Evolutionary conservation across 2,113 vertebrate genomes (phyloP).

Genomic region (Ariopsis seemanni): DNA sequence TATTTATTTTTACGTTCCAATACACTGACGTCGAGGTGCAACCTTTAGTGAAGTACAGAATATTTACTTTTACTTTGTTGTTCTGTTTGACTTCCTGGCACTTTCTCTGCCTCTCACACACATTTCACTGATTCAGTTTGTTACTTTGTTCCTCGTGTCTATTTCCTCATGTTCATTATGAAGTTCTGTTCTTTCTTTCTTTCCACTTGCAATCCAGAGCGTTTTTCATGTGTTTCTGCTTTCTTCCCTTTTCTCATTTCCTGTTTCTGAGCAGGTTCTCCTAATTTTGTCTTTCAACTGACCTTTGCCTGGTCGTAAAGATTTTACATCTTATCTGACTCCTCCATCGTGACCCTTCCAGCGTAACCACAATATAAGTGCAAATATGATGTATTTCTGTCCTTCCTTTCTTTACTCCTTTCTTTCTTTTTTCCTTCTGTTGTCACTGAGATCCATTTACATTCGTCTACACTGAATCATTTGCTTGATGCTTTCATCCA

Average conservation of each 20-base stretch:
- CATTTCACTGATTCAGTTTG: neutral
- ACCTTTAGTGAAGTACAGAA: neutral
- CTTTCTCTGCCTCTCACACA: neutral
- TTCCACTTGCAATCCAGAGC: neutral
- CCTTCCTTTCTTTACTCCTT: neutral
- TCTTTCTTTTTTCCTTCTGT: neutral
- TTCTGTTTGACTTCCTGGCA: neutral
- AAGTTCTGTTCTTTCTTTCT: neutral
- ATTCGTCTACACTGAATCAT: neutral
- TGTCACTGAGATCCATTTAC: neutral
- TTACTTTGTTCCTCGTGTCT: neutral
- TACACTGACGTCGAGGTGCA: no score
- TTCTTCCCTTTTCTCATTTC: neutral
- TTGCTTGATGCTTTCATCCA: neutral
- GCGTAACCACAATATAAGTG: neutral
- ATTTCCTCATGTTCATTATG: neutral
- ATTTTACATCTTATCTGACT: neutral
- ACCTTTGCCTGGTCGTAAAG: neutral
- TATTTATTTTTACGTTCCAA: no score
- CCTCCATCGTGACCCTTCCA: neutral
- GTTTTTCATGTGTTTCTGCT: neutral
- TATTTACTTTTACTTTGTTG: neutral
- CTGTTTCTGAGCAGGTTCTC: neutral
- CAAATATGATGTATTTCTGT: neutral
- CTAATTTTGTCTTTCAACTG: neutral